Evolutionary conservation across 2,113 vertebrate species (phyloP), one percentile per base, ranked within the genome.

Genomic region (Ophthalmolycus amberensis): DNA sequence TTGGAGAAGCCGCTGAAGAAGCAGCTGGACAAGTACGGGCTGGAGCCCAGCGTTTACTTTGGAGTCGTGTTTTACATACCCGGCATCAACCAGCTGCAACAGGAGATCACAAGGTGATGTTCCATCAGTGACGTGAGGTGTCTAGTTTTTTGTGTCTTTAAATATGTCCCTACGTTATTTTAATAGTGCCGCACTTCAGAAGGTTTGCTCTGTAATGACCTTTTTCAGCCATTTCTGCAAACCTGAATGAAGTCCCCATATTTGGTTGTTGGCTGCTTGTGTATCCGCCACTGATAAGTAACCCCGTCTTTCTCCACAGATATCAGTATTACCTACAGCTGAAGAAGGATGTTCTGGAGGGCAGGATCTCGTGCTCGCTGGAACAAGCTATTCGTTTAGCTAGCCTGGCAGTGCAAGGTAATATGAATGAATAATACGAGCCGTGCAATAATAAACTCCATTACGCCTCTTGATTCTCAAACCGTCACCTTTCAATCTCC

Each of bases 261-360:
- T 80, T 77, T 56, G 22, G 5, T 65, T n/a, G 20, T n/a, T 48
- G 37, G 6, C 34, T 29, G 29, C 25, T 68, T 40, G n/a, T 59
- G 18, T 16, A 1, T 56, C 34, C 9, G 29, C 27, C 29, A 38
- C n/a, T 71, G 12, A 72, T 6, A 73, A 71, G 29, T 15, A 11
- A 25, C n/a, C 9, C n/a, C 64, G 18, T 66, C 37, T 75, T n/a
- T 64, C 65, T 12, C 14, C 69, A 58, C 93, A 99, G 98, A 92
- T 99, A 99, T 95, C 98, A 99, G 96, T 99, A 99, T 97, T 99
- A 99, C 84, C 95, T 99, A 42, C 98, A 99, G 74, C 88, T 99
- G 89, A 99, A 99, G 94, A 99, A 99, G 90, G 98, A 99, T 88
- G 95, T 99, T 91, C 94, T 99, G 92, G 98, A 99, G 85, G 97